These are phyloP conservation scores for Volucella bombylans DNA, from an alignment of 2,888 invertebrate genomes.

Conservation along the genomic window DNA sequence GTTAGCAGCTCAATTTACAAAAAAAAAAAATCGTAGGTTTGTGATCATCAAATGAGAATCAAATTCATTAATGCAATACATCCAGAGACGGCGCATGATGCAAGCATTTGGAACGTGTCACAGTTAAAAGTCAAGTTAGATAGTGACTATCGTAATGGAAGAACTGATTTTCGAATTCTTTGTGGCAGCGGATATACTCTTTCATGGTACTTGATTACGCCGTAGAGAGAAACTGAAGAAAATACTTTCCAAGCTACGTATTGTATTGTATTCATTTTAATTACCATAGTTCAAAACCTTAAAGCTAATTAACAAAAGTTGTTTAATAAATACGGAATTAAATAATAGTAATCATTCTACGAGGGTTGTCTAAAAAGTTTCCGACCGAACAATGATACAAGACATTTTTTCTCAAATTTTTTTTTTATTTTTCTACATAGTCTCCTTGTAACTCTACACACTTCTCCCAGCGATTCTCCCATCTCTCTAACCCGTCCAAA, in stretches of 20 bases:
- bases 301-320: too few relatives aligned
- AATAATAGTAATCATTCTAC: too few relatives aligned
- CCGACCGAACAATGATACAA: too few relatives aligned
- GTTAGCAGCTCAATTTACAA: neutral
- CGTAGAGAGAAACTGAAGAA: constrained; percentile 5
- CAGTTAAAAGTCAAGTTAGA: neutral
- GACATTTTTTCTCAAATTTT: too few relatives aligned
- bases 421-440: too few relatives aligned
- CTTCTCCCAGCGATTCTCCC: too few relatives aligned
- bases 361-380: too few relatives aligned
- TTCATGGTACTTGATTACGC: constrained; percentile 10
- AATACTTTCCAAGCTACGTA: constrained; percentile 11
- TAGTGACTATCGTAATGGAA: neutral
- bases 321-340: too few relatives aligned
- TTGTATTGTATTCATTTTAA: too few relatives aligned
- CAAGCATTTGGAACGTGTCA: constrained; percentile 21
- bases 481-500: too few relatives aligned
- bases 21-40: neutral
- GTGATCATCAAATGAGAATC: constrained; percentile 7
- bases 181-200: constrained; percentile 1
- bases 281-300: too few relatives aligned
- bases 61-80: constrained; percentile 4
- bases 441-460: too few relatives aligned
- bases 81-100: constrained; percentile 17
- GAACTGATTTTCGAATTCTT: constrained; percentile 21